Conservation (phyloP, 2,113 vertebrate genomes). For the Azemiops feae region DNA sequence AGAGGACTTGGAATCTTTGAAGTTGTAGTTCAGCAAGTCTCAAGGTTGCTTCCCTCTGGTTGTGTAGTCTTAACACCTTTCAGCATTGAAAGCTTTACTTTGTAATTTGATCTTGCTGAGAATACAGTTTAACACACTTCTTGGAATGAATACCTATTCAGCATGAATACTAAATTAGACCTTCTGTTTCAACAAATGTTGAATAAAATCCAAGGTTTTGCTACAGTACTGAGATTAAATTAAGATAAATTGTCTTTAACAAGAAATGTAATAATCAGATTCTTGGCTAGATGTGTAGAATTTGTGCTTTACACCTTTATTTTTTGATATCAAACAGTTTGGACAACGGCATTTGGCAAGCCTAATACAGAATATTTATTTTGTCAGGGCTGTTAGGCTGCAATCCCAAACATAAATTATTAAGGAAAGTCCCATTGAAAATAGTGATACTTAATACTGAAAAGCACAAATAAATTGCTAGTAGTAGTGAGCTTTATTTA, state of each 20-base stretch:
- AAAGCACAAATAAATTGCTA: background rate
- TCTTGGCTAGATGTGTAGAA: background rate
- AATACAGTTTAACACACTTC: slow-evolving; percentile 50
- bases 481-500: slow-evolving; percentile 39
- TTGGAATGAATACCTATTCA: slow-evolving; percentile 42
- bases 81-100: slow-evolving; percentile 59
- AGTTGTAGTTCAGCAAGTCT: background rate
- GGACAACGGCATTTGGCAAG: background rate
- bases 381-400: slow-evolving; percentile 28
- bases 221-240: slow-evolving; percentile 32
- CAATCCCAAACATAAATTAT: background rate
- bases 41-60: slow-evolving; percentile 18
- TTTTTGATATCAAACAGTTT: background rate
- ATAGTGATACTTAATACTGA: background rate
- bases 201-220: slow-evolving; percentile 56
- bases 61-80: slow-evolving; percentile 30
- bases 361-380: slow-evolving; percentile 41
- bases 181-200: slow-evolving; percentile 57
- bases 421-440: background rate
- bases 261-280: slow-evolving; percentile 29
- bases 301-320: slow-evolving; percentile 13
- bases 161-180: slow-evolving; percentile 56
- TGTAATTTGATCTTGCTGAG: slow-evolving; percentile 48
- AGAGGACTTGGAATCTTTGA: background rate
- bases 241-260: slow-evolving; percentile 43